Conservation (phyloP, 1,140 invertebrate species). For the Drosophila lacteicornis region DNA sequence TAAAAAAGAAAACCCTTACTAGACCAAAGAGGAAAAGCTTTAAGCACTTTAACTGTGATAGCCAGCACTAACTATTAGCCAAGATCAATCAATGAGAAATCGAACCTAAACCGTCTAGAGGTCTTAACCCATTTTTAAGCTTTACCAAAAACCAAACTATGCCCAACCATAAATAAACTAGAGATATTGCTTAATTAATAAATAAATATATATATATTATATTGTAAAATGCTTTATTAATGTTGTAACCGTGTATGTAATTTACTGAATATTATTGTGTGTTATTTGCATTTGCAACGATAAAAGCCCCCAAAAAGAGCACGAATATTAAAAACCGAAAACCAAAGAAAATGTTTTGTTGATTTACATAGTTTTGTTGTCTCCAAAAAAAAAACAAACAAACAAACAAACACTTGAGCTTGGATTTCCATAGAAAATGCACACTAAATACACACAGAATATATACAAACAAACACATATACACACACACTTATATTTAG, state of each 20-base stretch:
- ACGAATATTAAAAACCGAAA: constrained; percentile 43
- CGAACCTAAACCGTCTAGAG: constrained; percentile 17
- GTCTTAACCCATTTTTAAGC: constrained; percentile 8
- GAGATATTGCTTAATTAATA: constrained; percentile 10
- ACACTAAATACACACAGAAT: constrained; percentile 18
- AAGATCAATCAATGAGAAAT: constrained; percentile 22
- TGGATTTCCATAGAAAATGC: constrained; percentile 43
- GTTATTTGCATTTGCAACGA: constrained; percentile 45
- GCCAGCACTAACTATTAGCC: constrained; percentile 42
- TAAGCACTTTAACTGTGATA: constrained; percentile 55
- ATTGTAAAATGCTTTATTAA: constrained; percentile 64
- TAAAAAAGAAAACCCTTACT: neutral
- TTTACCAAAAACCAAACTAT: constrained; percentile 10
- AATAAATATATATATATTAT: constrained; percentile 9
- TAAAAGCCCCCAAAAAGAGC: constrained; percentile 32
- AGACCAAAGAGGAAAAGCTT: constrained; percentile 35
- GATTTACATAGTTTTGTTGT: constrained; percentile 29
- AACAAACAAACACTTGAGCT: constrained; percentile 22
- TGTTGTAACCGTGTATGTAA: constrained; percentile 69
- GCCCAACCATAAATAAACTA: neutral
- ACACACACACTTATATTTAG: constrained; percentile 20
- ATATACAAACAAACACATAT: neutral
- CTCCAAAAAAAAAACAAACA: neutral
- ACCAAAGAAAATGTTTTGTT: constrained; percentile 24
- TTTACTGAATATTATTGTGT: constrained; percentile 43